Conservation (phyloP, 2,797 vertebrate genomes). For the Mormyrops boulengeri region DNA sequence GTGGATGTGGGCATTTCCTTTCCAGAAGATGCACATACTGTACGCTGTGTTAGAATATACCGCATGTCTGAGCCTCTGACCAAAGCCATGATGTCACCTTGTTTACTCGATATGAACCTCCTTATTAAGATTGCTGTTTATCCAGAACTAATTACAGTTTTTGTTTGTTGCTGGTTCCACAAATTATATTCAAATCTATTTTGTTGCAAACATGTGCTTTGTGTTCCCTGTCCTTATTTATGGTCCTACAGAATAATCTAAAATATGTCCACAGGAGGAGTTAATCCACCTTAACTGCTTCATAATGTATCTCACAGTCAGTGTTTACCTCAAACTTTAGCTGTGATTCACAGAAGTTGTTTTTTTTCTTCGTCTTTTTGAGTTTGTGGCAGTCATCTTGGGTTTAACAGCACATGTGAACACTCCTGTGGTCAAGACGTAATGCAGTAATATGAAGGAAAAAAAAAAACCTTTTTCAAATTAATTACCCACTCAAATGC, state of each 20-base stretch:
- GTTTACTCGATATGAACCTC: background rate
- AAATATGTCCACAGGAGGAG: background rate
- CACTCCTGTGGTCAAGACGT: conserved; percentile 52
- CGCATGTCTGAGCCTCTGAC: background rate
- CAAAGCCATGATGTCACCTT: background rate
- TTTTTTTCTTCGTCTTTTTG: conserved; percentile 27
- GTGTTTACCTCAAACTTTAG: background rate
- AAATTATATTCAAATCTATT: background rate
- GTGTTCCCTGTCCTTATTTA: background rate
- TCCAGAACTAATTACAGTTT: background rate
- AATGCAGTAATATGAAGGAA: conserved; percentile 39
- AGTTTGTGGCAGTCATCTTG: conserved; percentile 40
- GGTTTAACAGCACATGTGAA: conserved; percentile 51
- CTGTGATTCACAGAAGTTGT: conserved; percentile 27
- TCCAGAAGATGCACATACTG: background rate
- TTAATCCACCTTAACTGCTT: background rate
- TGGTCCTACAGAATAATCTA: background rate
- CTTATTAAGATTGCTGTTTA: background rate
- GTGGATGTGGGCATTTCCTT: background rate
- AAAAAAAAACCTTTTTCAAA: conserved; percentile 50
- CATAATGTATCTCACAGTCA: background rate
- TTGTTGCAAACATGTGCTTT: background rate
- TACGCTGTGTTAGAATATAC: background rate
- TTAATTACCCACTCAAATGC: conserved; percentile 56
- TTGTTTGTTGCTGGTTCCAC: background rate